Percentiles rank a stretch among this genome's conserved stretches.
These are phyloP conservation scores for Odontocolon sp. DNA, from an alignment of 2,888 invertebrate species.

Conservation along the genomic window DNA sequence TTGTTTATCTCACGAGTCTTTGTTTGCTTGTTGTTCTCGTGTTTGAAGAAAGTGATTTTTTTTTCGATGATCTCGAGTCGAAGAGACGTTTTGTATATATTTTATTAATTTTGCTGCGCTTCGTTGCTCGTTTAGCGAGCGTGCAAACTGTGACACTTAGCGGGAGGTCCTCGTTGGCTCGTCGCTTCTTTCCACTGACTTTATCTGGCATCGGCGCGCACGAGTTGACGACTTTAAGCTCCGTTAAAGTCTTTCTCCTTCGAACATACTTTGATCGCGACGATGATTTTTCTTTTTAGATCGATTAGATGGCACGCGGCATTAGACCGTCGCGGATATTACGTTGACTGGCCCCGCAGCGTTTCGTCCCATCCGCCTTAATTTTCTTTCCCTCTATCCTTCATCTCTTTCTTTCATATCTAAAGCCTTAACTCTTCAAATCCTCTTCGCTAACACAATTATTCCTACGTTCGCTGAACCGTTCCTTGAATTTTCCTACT, in stretches of 20 bases:
- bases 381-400: slow-evolving; percentile 17
- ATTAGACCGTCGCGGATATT: slow-evolving; percentile 47
- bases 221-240: background rate
- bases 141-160: too few relatives aligned
- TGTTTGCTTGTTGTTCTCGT: slow-evolving; percentile 21
- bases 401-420: slow-evolving; percentile 37
- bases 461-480: slow-evolving; percentile 40
- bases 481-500: slow-evolving; percentile 50
- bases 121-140: slow-evolving; percentile 2
- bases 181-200: too few relatives aligned
- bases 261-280: slow-evolving; percentile 11
- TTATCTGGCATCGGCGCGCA: background rate
- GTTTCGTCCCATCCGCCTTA: slow-evolving; percentile 42
- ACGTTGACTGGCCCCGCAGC: slow-evolving; percentile 59
- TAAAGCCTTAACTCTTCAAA: slow-evolving; percentile 57
- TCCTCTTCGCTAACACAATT: slow-evolving; percentile 54
- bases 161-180: too few relatives aligned
- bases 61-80: slow-evolving; percentile 42
- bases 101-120: slow-evolving; percentile 13
- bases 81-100: slow-evolving; percentile 19
- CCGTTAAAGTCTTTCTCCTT: background rate
- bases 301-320: slow-evolving; percentile 51
- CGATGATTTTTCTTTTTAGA: slow-evolving; percentile 35
- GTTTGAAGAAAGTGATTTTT: slow-evolving; percentile 1
- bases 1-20: slow-evolving; percentile 31